Conservation (phyloP, 2,113 vertebrate genomes). For the Caranx melampygus region DNA sequence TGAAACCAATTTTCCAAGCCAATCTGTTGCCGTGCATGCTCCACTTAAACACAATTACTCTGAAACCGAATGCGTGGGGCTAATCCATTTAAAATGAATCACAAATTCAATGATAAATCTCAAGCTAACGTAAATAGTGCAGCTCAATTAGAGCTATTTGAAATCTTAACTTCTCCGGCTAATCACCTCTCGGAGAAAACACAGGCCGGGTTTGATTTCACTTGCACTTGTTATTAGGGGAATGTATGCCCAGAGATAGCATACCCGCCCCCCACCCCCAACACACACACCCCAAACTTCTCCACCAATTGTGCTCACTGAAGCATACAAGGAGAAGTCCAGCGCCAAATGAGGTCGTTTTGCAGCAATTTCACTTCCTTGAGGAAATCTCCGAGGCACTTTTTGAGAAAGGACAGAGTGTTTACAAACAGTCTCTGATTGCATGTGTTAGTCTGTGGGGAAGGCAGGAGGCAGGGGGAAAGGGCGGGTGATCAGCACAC, state of each 20-base stretch:
- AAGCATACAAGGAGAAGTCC: slow-evolving; percentile 84
- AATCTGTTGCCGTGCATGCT: slow-evolving; percentile 63
- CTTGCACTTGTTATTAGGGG: slow-evolving; percentile 85
- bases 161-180: slow-evolving; percentile 84
- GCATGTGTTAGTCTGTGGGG: slow-evolving; percentile 59
- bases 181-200: slow-evolving; percentile 87
- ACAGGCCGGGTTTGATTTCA: slow-evolving; percentile 82
- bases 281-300: background rate
- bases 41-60: slow-evolving; percentile 61
- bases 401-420: slow-evolving; percentile 92
- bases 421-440: slow-evolving; percentile 91
- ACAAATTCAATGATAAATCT: slow-evolving; percentile 82
- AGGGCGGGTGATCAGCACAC: slow-evolving; percentile 35
- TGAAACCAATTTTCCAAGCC: slow-evolving; percentile 64
- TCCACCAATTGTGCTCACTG: slow-evolving; percentile 88
- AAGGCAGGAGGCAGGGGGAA: slow-evolving; percentile 23
- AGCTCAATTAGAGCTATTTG: slow-evolving; percentile 82
- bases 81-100: slow-evolving; percentile 59
- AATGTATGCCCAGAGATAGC: slow-evolving; percentile 85
- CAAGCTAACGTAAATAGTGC: slow-evolving; percentile 81
- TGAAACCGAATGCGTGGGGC: slow-evolving; percentile 64
- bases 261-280: slow-evolving; percentile 66
- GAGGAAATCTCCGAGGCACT: slow-evolving; percentile 84
- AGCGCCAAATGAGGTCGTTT: slow-evolving; percentile 90
- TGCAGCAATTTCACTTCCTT: slow-evolving; percentile 90